Evolutionary conservation across 2,888 invertebrate species (phyloP).

Genomic region (Taenaris catops): DNA sequence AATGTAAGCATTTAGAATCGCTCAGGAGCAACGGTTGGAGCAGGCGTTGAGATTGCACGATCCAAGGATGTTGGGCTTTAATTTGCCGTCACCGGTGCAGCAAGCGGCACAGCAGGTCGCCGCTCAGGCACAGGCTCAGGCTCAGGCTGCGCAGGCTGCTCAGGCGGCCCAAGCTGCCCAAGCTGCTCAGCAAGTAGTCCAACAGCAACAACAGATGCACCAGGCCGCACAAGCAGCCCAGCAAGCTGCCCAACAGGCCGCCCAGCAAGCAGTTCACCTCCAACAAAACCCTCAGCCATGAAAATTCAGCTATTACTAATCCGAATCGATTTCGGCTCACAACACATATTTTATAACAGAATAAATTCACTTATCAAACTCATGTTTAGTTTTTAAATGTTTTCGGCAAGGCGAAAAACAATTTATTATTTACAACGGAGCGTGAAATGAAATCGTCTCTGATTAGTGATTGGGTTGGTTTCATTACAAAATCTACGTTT

Average conservation of each 20-base stretch:
- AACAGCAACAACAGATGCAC: constrained; percentile 60
- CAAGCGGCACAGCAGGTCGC: constrained; percentile 61
- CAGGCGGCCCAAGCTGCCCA: constrained; percentile 50
- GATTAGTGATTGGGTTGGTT: constrained; percentile 56
- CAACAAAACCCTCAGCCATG: constrained; percentile 83
- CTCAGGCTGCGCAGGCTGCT: constrained; percentile 41
- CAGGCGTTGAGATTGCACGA: constrained; percentile 91
- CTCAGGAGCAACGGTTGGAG: constrained; percentile 89
- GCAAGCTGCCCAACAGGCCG: constrained; percentile 58
- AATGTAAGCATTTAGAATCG: constrained; percentile 85
- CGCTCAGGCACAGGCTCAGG: constrained; percentile 33
- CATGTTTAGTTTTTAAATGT: constrained; percentile 4
- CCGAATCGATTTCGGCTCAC: constrained; percentile 66
- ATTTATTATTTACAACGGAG: constrained; percentile 39
- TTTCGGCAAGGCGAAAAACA: constrained; percentile 13
- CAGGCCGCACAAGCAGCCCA: constrained; percentile 40
- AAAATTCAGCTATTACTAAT: constrained; percentile 91
- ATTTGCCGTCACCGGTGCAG: constrained; percentile 75
- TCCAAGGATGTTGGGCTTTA: constrained; percentile 89
- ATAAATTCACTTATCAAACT: constrained; percentile 10
- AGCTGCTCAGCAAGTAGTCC: constrained; percentile 40
- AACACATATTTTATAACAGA: no score
- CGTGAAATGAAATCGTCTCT: constrained; percentile 62
- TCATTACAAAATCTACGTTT: no score
- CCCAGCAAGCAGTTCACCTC: constrained; percentile 75